A percentile compares a stretch with the other conserved stretches of the same genome.
These are phyloP conservation scores for Lysiphlebus fabarum DNA, from an alignment of 1,140 invertebrate genomes.

Conservation along the genomic window DNA sequence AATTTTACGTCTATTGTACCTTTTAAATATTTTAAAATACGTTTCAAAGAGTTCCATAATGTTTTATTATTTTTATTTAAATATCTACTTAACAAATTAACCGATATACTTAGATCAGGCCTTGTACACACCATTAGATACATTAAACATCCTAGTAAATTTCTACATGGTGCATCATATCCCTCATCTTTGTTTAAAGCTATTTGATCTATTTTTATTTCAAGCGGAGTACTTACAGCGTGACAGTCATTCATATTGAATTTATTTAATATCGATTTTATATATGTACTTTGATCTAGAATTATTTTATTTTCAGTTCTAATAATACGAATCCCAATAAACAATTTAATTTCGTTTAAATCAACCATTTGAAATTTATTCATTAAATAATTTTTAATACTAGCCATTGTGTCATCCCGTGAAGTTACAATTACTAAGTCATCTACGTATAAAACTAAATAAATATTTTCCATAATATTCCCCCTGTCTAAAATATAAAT, in stretches of 20 bases:
- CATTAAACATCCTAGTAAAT: constrained; percentile 17
- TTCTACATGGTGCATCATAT: constrained; percentile 20
- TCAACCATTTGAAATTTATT: constrained; percentile 23
- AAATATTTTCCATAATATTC: too few relatives aligned
- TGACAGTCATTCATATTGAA: too few relatives aligned
- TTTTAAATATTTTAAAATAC: constrained; percentile 36
- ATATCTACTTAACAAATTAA: constrained; percentile 23
- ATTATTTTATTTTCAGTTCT: too few relatives aligned
- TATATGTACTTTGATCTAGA: too few relatives aligned
- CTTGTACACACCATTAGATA: constrained; percentile 25
- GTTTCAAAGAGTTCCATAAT: constrained; percentile 36
- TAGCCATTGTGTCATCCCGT: constrained; percentile 2
- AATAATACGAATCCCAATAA: constrained; percentile 29
- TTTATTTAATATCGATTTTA: too few relatives aligned
- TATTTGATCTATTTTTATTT: constrained; percentile 20
- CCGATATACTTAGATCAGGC: constrained; percentile 20
- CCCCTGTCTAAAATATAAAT: constrained; percentile 20
- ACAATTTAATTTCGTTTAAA: constrained; percentile 26
- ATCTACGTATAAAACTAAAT: constrained; percentile 26
- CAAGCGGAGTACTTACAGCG: too few relatives aligned
- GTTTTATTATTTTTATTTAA: constrained; percentile 25
- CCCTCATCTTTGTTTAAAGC: constrained; percentile 18
- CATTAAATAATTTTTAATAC: constrained; percentile 23
- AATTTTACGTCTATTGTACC: constrained; percentile 38
- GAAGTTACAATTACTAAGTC: constrained; percentile 22